Conservation (phyloP, 2,888 invertebrate species). For the Autographa pulchrina region DNA sequence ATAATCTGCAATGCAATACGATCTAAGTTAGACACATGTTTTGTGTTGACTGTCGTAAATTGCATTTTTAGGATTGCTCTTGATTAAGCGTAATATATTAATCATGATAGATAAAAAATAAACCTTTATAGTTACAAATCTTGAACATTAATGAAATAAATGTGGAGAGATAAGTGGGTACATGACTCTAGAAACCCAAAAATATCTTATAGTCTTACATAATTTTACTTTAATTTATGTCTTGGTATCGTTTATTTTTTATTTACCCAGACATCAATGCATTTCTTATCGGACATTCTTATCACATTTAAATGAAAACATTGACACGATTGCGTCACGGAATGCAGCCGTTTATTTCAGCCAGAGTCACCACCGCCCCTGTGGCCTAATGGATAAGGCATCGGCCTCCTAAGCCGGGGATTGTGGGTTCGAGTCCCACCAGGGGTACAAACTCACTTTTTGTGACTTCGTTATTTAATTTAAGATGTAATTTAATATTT, state of each 20-base stretch:
- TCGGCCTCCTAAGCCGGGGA: constrained; percentile 94
- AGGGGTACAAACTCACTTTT: constrained; percentile 85
- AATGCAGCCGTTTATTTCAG: background rate
- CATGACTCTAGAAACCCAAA: too few species aligned
- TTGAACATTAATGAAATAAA: too few species aligned
- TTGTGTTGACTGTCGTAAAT: background rate
- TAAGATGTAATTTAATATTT: background rate
- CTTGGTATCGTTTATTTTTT: background rate
- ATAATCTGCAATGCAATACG: too few species aligned
- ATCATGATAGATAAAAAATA: too few species aligned
- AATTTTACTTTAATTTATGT: too few species aligned
- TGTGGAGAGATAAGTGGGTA: too few species aligned
- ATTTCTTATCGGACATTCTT: background rate
- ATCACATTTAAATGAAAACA: background rate
- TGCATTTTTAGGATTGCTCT: background rate
- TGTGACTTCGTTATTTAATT: background rate
- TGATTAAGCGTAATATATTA: too few species aligned
- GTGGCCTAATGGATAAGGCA: constrained; percentile 94
- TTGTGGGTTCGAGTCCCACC: constrained; percentile 94
- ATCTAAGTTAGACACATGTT: background rate
- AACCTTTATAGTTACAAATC: too few species aligned
- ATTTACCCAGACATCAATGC: background rate
- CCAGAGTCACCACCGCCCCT: constrained; percentile 84
- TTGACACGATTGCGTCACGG: background rate
- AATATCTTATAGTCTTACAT: too few species aligned